phyloP scores from a whole-genome alignment of 2,888 invertebrate species.

The Adelphocoris suturalis region DNA sequence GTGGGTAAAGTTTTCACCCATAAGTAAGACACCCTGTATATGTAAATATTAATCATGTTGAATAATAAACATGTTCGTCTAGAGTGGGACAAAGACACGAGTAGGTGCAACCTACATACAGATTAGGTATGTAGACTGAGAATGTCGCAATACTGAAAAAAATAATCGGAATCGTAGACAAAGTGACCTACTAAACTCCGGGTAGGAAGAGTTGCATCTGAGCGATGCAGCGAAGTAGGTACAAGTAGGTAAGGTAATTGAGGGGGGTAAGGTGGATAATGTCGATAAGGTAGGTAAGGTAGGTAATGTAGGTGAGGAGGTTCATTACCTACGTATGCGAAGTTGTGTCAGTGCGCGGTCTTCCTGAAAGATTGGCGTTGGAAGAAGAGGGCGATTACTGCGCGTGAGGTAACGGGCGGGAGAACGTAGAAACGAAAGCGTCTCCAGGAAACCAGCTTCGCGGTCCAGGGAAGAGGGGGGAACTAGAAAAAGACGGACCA shows the following conservation, averaged over 20 bases:
- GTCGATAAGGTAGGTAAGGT: not conserved
- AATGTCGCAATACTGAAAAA: constrained; percentile 6
- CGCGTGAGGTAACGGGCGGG: constrained; percentile 41
- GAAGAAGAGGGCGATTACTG: constrained; percentile 12
- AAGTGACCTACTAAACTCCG: not conserved
- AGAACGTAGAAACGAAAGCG: constrained; percentile 45
- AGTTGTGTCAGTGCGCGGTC: constrained; percentile 18
- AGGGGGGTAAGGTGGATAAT: no score
- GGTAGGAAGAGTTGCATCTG: not conserved
- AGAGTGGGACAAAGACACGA: not conserved
- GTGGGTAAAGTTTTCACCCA: no score
- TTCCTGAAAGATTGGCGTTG: constrained; percentile 58
- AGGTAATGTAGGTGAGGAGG: constrained; percentile 32
- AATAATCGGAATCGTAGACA: not conserved
- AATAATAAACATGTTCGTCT: not conserved
- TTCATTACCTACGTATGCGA: constrained; percentile 46
- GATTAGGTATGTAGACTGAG: not conserved
- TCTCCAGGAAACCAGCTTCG: constrained; percentile 52
- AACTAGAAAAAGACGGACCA: constrained; percentile 34
- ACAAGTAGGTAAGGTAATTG: constrained; percentile 5
- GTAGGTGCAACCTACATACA: not conserved
- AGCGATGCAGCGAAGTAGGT: not conserved
- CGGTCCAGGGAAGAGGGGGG: constrained; percentile 32
- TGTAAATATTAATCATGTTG: no score
- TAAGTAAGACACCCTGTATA: no score